phyloP scores from a whole-genome alignment of 2,797 vertebrate species.

The Odontamblyopus rebecca region DNA sequence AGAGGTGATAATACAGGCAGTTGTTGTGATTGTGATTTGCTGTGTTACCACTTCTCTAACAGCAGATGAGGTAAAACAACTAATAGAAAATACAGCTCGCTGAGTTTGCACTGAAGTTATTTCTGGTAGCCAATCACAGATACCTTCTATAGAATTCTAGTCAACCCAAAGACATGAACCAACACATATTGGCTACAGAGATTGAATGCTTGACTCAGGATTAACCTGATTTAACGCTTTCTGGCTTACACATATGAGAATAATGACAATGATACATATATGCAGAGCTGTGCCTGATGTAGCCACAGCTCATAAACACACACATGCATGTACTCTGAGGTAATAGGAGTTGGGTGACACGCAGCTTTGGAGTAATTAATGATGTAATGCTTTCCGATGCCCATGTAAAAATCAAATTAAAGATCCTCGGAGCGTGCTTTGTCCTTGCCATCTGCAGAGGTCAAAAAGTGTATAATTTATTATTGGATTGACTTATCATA shows the following conservation, averaged over 20 bases:
- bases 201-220: slow-evolving; percentile 40
- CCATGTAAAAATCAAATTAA: slow-evolving; percentile 71
- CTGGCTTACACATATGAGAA: slow-evolving; percentile 60
- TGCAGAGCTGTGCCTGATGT: slow-evolving; percentile 70
- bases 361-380: slow-evolving; percentile 75
- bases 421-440: slow-evolving; percentile 65
- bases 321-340: slow-evolving; percentile 75
- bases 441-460: slow-evolving; percentile 62
- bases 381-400: slow-evolving; percentile 78
- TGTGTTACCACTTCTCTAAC: neutral
- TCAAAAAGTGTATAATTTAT: slow-evolving; percentile 20
- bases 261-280: slow-evolving; percentile 66
- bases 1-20: neutral
- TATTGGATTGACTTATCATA: slow-evolving; percentile 28
- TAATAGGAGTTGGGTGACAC: slow-evolving; percentile 66
- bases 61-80: neutral
- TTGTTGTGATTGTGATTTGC: neutral
- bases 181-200: slow-evolving; percentile 37
- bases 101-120: neutral
- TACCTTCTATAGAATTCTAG: neutral
- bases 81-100: neutral
- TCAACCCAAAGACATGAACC: slow-evolving; percentile 46
- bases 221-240: slow-evolving; percentile 62
- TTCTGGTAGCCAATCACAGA: neutral
- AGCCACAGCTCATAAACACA: slow-evolving; percentile 72